phyloP scores from a whole-genome alignment of 2,888 invertebrate species.

The Geophilus truncorum region DNA sequence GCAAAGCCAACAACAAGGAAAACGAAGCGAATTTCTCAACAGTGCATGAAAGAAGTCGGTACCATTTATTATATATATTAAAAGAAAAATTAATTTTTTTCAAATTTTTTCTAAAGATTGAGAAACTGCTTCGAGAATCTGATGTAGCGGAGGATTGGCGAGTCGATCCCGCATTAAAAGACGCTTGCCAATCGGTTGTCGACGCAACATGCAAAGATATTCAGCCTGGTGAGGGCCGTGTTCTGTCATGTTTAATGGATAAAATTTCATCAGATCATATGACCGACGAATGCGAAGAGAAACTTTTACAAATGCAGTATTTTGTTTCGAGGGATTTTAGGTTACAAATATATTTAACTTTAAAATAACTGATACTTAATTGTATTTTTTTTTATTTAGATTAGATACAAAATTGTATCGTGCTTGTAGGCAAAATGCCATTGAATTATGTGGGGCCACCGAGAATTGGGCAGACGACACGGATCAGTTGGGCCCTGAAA shows the following conservation, averaged over 20 bases:
- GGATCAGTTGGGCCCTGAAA: conserved; percentile 65
- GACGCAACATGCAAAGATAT: conserved; percentile 66
- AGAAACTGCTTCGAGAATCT: conserved; percentile 72
- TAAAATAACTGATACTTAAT: neutral
- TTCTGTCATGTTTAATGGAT: conserved; percentile 92
- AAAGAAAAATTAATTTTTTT: conserved; percentile 28
- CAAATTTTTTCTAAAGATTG: conserved; percentile 56
- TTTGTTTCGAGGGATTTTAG: conserved; percentile 92
- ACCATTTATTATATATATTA: neutral
- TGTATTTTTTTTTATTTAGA: conserved; percentile 47
- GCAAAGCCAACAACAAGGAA: conserved; percentile 55
- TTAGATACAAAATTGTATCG: conserved; percentile 82
- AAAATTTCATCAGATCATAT: conserved; percentile 77
- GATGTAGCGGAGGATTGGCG: conserved; percentile 95
- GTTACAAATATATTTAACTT: conserved; percentile 40
- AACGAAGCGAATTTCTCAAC: conserved; percentile 61
- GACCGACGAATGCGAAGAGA: conserved; percentile 82
- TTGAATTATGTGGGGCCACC: conserved; percentile 71
- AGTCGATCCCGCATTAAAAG: conserved; percentile 82
- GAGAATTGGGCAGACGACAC: conserved; percentile 67
- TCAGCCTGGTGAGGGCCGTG: conserved; percentile 50
- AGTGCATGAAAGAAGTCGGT: conserved; percentile 68
- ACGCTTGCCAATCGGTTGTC: conserved; percentile 81
- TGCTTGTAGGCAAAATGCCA: conserved; percentile 82
- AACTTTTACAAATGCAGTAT: conserved; percentile 91